phyloP scores from a whole-genome alignment of 2,797 vertebrate species.

The Chelidonichthys spinosus region DNA sequence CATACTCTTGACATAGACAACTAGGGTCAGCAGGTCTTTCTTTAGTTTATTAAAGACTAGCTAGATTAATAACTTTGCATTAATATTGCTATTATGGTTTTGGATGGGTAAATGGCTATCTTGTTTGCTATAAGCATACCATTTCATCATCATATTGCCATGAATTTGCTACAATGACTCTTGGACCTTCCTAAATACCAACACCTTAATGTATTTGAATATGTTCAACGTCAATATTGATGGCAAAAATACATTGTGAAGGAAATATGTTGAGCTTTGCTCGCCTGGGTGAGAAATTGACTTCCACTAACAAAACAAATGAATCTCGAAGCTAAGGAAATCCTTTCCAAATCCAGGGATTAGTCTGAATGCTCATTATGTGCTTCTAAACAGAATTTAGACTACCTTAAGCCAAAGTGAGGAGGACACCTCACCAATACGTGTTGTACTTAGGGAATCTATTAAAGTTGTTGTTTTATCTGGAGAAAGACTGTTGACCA shows the following conservation, averaged over 20 bases:
- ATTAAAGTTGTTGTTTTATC: background rate
- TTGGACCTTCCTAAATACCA: background rate
- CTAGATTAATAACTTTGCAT: background rate
- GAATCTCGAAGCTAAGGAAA: conserved; percentile 27
- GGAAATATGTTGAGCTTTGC: background rate
- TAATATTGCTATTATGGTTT: background rate
- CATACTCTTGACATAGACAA: background rate
- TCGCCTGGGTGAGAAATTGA: background rate
- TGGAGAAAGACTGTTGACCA: background rate
- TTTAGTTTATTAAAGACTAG: background rate
- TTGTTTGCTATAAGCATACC: background rate
- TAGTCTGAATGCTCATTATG: conserved; percentile 22
- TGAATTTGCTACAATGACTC: background rate
- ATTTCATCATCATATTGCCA: background rate
- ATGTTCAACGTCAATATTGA: background rate
- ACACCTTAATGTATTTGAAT: background rate
- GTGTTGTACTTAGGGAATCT: conserved; percentile 4
- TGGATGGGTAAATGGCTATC: background rate
- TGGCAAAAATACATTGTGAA: background rate
- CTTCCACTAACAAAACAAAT: conserved; percentile 17
- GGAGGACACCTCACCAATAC: background rate
- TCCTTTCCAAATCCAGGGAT: conserved; percentile 20
- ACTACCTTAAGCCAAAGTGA: conserved; percentile 2
- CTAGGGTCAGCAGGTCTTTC: background rate
- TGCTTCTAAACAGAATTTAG: conserved; percentile 8